A percentile compares a stretch with the other conserved stretches of the same genome.
phyloP scores from a whole-genome alignment of 1,140 invertebrate genomes.

The Patella vulgata region DNA sequence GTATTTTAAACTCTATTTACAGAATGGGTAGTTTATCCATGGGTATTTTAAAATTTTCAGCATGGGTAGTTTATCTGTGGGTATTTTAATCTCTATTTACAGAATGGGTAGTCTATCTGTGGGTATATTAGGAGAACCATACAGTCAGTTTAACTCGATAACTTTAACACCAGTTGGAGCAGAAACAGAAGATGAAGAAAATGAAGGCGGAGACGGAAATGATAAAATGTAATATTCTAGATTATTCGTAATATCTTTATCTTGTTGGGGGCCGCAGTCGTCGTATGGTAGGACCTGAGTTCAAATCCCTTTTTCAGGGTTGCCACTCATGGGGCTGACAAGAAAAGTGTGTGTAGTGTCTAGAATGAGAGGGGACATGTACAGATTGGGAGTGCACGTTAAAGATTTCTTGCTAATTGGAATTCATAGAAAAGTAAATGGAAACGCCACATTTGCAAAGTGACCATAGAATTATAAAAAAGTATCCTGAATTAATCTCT shows the following conservation, averaged over 20 bases:
- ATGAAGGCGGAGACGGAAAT: conserved; percentile 45
- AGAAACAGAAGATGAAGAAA: conserved; percentile 61
- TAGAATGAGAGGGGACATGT: no score
- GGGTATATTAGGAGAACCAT: conserved; percentile 61
- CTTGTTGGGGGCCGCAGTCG: not conserved
- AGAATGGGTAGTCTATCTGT: conserved; percentile 7
- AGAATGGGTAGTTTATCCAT: no score
- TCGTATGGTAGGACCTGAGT: conserved; percentile 3
- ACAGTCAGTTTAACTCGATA: conserved; percentile 53
- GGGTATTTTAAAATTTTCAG: no score
- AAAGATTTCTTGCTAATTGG: no score
- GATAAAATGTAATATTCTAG: conserved; percentile 34
- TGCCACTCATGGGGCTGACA: not conserved
- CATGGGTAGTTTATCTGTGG: no score
- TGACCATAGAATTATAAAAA: no score
- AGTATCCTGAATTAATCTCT: no score
- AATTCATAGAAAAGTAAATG: no score
- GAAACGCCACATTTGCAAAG: no score
- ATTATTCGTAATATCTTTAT: not conserved
- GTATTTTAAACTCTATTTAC: no score
- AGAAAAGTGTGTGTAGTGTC: not conserved
- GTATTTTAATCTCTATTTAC: no score
- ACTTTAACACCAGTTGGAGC: conserved; percentile 56
- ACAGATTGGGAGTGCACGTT: no score
- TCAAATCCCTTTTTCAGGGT: not conserved